Base-by-base conservation (phyloP, 2,888 invertebrate species). In the Hedychridium roseum region DNA sequence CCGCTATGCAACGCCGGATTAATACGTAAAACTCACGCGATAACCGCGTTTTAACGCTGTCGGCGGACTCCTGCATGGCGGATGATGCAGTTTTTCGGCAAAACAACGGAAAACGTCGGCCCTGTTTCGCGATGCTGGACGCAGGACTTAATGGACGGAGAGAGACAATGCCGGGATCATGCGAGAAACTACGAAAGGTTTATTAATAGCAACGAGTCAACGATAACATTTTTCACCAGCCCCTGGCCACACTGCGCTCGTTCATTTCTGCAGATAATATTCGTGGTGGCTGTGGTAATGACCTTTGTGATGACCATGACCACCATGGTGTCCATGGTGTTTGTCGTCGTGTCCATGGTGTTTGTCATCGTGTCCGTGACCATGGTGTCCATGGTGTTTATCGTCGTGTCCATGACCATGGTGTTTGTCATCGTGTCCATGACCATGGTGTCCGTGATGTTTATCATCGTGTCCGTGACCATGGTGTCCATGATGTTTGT, bases 121-220 rank as follows among this genome's bases (percentile, higher is more conserved):
- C 11, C 5, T n/a, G 5, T 28, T 28, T 28, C 11, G 28, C 14
- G 14, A 28, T 28, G 14, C 12, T 1, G 28, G 5, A 28, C 50
- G 44, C 50, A 47, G n/a, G n/a, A n/a, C n/a, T n/a, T n/a, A n/a
- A n/a, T n/a, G n/a, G n/a, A n/a, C n/a, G n/a, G n/a, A n/a, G n/a
- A n/a, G n/a, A n/a, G n/a, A n/a, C n/a, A n/a, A n/a, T n/a, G n/a
- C n/a, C n/a, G n/a, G n/a, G n/a, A n/a, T n/a, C n/a, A n/a, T n/a
- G n/a, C n/a, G n/a, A n/a, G n/a, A n/a, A n/a, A n/a, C n/a, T n/a
- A n/a, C n/a, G n/a, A n/a, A n/a, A n/a, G n/a, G 50, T 47, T 56
- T 50, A 53, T 53, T 48, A 53, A 44, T 28, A 43, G 30, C 27
- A 39, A 50, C 36, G 36, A 48, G 12, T 31, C 14, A 30, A 16